Evolutionary conservation across 2,113 vertebrate species (phyloP).

Genomic region (Bos javanicus): DNA sequence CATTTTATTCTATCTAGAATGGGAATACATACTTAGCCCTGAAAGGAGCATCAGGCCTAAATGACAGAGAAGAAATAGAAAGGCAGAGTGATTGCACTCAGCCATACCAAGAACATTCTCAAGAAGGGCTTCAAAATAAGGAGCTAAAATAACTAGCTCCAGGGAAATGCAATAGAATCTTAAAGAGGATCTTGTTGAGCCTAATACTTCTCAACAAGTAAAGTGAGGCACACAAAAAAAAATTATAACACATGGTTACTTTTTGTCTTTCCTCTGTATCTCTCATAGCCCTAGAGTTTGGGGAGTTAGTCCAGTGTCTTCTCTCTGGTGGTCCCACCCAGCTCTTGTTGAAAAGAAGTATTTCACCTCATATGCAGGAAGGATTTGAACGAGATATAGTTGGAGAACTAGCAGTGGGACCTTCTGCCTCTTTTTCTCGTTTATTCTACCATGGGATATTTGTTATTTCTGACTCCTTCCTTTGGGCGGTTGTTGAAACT

Average conservation of each 20-base stretch:
- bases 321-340: neutral
- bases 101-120: neutral
- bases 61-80: neutral
- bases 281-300: neutral
- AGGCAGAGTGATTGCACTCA: neutral
- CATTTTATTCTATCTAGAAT: neutral
- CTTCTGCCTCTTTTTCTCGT: neutral
- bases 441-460: neutral
- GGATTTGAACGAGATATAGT: neutral
- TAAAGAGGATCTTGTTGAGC: neutral
- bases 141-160: neutral
- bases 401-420: neutral
- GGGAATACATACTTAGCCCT: neutral
- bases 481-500: neutral
- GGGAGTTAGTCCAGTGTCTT: neutral
- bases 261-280: neutral
- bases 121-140: slow-evolving; percentile 18
- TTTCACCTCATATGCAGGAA: neutral
- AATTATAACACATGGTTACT: neutral
- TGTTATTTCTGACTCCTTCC: neutral
- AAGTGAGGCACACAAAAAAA: neutral
- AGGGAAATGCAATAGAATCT: neutral
- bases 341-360: neutral
- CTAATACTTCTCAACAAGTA: neutral
- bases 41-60: neutral